Percentiles rank a stretch among this genome's conserved stretches.
Conservation (phyloP, 2,113 vertebrate species). For the Vulpes ferrilata region DNA sequence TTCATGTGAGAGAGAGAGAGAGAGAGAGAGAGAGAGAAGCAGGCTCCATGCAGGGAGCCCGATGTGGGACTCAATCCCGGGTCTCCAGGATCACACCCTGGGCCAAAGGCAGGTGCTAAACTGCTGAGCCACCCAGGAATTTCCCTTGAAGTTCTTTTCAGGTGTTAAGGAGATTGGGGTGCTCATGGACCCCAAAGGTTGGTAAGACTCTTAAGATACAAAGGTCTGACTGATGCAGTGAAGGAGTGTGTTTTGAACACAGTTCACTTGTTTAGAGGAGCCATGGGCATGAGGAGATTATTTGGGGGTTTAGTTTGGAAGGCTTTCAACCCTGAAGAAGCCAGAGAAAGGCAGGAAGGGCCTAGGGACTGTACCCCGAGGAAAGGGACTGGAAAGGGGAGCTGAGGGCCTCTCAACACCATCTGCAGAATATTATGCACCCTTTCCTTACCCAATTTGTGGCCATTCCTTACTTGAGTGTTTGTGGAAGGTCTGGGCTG, state of each 20-base stretch:
- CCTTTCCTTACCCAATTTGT: neutral
- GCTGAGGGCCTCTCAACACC: neutral
- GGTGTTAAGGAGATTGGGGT: neutral
- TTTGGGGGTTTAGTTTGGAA: slow-evolving; percentile 42
- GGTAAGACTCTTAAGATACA: neutral
- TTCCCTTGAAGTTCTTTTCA: neutral
- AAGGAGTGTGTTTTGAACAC: neutral
- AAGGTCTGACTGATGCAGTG: neutral
- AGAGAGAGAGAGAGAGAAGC: no score
- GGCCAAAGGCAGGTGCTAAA: no score
- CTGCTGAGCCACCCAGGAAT: no score
- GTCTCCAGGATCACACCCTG: no score
- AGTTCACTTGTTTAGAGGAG: neutral
- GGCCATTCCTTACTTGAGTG: neutral
- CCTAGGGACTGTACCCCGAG: neutral
- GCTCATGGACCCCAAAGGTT: neutral
- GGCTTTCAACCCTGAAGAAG: neutral
- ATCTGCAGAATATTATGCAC: neutral
- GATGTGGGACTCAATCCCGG: no score
- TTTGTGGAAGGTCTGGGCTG: neutral
- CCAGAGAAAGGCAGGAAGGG: neutral
- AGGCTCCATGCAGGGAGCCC: no score
- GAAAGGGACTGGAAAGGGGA: neutral
- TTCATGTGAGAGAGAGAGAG: no score
- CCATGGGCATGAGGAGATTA: neutral